These are phyloP conservation scores for Drusus annulatus DNA, from an alignment of 1,140 invertebrate species.

Conservation along the genomic window DNA sequence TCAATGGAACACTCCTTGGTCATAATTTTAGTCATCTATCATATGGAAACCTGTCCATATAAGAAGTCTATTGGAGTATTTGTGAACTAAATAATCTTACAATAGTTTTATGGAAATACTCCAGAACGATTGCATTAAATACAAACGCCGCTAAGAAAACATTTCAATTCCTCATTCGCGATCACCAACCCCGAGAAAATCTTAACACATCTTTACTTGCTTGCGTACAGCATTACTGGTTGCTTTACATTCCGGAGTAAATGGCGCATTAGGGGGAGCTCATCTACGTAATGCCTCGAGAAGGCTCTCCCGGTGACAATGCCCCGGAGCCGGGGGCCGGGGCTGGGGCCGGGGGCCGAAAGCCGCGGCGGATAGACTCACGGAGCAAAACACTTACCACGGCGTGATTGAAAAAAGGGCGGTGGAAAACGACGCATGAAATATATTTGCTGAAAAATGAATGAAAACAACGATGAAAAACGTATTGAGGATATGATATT, in stretches of 20 bases:
- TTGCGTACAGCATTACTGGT: constrained; percentile 3
- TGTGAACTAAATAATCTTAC: too few relatives aligned
- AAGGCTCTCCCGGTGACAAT: constrained; percentile 23
- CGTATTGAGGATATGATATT: neutral
- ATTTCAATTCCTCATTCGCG: too few relatives aligned
- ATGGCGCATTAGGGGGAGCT: constrained; percentile 31
- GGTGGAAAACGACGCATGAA: constrained; percentile 28
- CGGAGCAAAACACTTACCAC: constrained; percentile 2
- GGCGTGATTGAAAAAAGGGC: constrained; percentile 39
- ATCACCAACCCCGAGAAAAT: neutral
- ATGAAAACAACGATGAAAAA: too few relatives aligned
- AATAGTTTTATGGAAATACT: too few relatives aligned
- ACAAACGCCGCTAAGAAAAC: too few relatives aligned
- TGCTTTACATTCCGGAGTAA: constrained; percentile 31
- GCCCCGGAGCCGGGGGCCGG: neutral
- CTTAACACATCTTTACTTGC: neutral
- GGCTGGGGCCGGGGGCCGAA: too few relatives aligned
- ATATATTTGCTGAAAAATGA: neutral
- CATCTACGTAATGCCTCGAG: constrained; percentile 50
- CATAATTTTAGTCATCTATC: too few relatives aligned
- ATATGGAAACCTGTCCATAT: too few relatives aligned
- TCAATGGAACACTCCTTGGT: too few relatives aligned
- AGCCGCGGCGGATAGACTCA: neutral
- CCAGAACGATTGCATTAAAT: too few relatives aligned
- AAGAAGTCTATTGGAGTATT: too few relatives aligned